A percentile compares a stretch with the other conserved stretches of the same genome.
phyloP scores from a whole-genome alignment of 2,113 vertebrate species.

The Castor canadensis region DNA sequence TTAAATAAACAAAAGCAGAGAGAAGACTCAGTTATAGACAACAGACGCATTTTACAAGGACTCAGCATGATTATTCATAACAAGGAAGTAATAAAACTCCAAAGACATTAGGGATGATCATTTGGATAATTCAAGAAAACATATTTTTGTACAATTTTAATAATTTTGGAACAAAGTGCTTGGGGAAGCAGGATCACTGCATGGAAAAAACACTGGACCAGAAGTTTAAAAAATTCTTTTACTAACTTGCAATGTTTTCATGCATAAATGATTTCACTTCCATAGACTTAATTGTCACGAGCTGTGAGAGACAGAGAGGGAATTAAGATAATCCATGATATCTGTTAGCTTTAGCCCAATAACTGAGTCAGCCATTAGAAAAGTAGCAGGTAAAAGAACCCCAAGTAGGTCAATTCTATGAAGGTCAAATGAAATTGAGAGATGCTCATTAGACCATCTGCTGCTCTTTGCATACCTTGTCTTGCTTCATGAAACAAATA shows the following conservation, averaged over 20 bases:
- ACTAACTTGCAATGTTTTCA: neutral
- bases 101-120: neutral
- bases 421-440: neutral
- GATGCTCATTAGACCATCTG: neutral
- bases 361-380: neutral
- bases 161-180: neutral
- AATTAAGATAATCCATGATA: neutral
- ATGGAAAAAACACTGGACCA: neutral
- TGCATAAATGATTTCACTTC: constrained; percentile 1
- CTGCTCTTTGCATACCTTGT: neutral
- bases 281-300: neutral
- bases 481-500: neutral
- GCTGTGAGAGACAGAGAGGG: neutral
- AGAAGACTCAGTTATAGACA: neutral
- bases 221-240: constrained; percentile 16
- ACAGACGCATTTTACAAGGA: neutral
- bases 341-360: neutral
- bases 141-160: neutral
- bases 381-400: neutral
- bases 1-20: neutral
- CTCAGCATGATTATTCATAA: neutral
- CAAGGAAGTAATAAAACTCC: neutral
- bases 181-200: neutral
- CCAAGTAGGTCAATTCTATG: neutral
- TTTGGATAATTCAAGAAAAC: neutral